Conservation (phyloP, 53 echinoderm and acorn worm species). For the Temnopleurus reevesii region DNA sequence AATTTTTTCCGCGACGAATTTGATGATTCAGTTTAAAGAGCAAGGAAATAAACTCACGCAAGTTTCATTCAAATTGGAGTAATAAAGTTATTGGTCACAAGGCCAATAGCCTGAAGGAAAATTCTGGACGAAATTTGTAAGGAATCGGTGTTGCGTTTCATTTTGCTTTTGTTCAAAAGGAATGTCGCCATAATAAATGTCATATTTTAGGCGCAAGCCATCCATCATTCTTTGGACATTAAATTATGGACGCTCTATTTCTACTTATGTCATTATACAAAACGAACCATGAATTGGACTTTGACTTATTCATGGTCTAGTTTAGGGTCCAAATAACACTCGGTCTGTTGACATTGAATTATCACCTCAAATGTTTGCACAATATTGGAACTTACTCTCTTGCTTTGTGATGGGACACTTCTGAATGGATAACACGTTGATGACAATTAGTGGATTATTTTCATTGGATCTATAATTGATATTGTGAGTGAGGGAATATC, state of each 20-base stretch:
- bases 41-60: no score
- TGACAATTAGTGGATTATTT: no score
- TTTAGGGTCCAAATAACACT: neutral
- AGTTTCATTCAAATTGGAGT: neutral
- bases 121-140: neutral
- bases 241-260: neutral
- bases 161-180: neutral
- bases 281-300: neutral
- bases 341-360: neutral
- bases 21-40: no score
- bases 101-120: neutral
- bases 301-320: neutral
- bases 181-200: conserved; percentile 8
- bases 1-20: neutral
- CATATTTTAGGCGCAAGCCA: neutral
- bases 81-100: no score
- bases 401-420: neutral
- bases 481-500: neutral
- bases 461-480: no score
- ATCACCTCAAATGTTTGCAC: neutral
- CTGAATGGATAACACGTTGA: no score
- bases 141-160: conserved; percentile 11
- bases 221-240: conserved; percentile 4
- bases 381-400: neutral
- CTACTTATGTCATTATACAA: neutral